Evolutionary conservation across 2,797 vertebrate genomes (phyloP).

Genomic region (Chaunax sp.): DNA sequence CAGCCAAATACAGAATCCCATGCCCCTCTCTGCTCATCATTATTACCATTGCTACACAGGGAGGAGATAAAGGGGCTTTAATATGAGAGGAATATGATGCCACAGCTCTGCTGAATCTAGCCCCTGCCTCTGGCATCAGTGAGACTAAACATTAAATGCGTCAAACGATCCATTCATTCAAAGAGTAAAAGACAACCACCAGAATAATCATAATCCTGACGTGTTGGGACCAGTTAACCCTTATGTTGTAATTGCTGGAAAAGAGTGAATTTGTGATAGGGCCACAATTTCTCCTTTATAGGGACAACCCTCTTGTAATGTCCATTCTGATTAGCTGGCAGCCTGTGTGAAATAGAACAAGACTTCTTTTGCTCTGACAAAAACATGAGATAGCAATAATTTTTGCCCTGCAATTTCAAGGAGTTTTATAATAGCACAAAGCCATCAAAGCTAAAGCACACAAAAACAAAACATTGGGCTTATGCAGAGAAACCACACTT

Average conservation of each 20-base stretch:
- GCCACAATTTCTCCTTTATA: conserved; percentile 17
- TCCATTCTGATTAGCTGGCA: conserved; percentile 17
- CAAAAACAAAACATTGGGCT: conserved; percentile 37
- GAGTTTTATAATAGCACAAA: conserved; percentile 32
- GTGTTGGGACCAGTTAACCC: conserved; percentile 27
- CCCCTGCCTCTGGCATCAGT: conserved; percentile 28
- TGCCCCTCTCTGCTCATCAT: conserved; percentile 12
- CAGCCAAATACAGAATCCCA: conserved; percentile 17
- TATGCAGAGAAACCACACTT: conserved; percentile 33
- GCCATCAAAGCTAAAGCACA: conserved; percentile 43
- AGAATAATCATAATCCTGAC: conserved; percentile 22
- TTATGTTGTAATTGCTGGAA: conserved; percentile 21
- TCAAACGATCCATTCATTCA: conserved; percentile 24
- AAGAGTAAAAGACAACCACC: too few species aligned
- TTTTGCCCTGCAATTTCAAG: conserved; percentile 29
- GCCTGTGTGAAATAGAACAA: conserved; percentile 15
- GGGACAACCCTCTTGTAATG: background rate
- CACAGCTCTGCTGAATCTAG: conserved; percentile 41
- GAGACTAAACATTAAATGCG: conserved; percentile 40
- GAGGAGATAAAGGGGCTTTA: conserved; percentile 2
- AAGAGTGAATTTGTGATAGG: conserved; percentile 31
- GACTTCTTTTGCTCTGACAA: conserved; percentile 14
- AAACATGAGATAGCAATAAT: conserved; percentile 8
- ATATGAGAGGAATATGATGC: conserved; percentile 31
- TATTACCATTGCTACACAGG: conserved; percentile 17